Base-by-base conservation (phyloP, 1,140 invertebrate genomes). In the Rhagoletis pomonella region DNA sequence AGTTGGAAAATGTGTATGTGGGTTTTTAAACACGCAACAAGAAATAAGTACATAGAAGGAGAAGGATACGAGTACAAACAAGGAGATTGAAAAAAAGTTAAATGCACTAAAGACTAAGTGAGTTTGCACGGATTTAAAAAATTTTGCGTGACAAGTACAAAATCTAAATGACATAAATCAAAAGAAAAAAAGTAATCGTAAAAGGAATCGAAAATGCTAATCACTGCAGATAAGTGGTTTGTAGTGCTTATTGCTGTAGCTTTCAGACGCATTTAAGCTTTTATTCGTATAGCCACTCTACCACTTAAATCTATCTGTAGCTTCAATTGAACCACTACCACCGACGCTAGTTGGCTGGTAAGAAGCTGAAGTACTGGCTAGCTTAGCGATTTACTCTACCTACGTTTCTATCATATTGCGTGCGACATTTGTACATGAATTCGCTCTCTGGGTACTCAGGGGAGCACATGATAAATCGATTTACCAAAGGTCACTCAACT, bases 1-100 rank as follows among this genome's bases (percentile, higher is more conserved):
- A 90, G 87, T 91, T 90, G 90, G 90, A 92, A 92, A 92, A 92
- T 92, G 89, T 91, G 91, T 90, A 88, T 90, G 89, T 64, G 88
- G 89, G 87, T 50, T 50, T 81, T 55, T 81, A 55, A 50, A 29
- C 39, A 87, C 42, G 84, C 42, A 55, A 65, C 55, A 44, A n/a
- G 55, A n/a, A 60, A 84, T 47, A 50, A 29, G 50, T 44, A 60
- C 19, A 81, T 69, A 19, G 58, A 77, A 47, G 44, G 29, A 19
- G 5, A 69, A 59, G 65, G 10, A 50, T n/a, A 64, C 39, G 50
- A 50, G 50, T 39, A 67, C 17, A 42, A 42, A 29, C 19, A 47
- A 60, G 50, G 55, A 55, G 47, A 62, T 88, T 69, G 64, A 29
- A 58, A 58, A 62, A 29, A 29, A n/a, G 59, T 87, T 58, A 3